These are phyloP conservation scores for Sciurus carolinensis DNA, from an alignment of 2,797 vertebrate species.

Conservation along the genomic window DNA sequence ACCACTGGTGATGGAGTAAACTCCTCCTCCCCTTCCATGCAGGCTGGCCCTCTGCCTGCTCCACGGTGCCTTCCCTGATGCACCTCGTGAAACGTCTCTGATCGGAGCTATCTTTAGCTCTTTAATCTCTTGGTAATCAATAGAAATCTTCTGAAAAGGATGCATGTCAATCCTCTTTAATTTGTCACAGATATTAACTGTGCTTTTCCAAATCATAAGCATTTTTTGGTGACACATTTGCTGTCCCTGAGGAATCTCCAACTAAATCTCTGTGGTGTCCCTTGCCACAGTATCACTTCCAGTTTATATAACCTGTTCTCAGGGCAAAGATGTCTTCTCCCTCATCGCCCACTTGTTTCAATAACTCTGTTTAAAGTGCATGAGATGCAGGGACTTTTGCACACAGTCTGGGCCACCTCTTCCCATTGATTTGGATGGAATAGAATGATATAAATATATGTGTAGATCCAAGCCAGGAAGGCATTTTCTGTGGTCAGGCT, in stretches of 20 bases:
- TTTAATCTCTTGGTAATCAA: conserved; percentile 50
- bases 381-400: conserved; percentile 60
- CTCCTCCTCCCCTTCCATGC: accelerated
- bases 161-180: neutral
- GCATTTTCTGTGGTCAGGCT: too few relatives aligned
- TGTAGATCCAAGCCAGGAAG: conserved; percentile 7
- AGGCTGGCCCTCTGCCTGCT: neutral
- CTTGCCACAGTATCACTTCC: neutral
- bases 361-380: conserved; percentile 77
- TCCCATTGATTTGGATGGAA: conserved; percentile 57
- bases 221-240: neutral
- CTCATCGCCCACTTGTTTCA: conserved; percentile 66
- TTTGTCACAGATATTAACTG: conserved; percentile 39
- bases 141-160: conserved; percentile 56
- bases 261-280: neutral
- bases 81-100: neutral
- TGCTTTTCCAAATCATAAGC: conserved; percentile 28
- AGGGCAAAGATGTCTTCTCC: conserved; percentile 43
- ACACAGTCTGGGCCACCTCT: conserved; percentile 19
- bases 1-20: neutral
- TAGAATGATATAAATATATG: conserved; percentile 69
- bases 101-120: neutral
- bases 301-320: conserved; percentile 65
- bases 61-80: neutral
- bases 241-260: neutral